These are phyloP conservation scores for Nebria salina DNA, from an alignment of 2,888 invertebrate species.

Conservation along the genomic window DNA sequence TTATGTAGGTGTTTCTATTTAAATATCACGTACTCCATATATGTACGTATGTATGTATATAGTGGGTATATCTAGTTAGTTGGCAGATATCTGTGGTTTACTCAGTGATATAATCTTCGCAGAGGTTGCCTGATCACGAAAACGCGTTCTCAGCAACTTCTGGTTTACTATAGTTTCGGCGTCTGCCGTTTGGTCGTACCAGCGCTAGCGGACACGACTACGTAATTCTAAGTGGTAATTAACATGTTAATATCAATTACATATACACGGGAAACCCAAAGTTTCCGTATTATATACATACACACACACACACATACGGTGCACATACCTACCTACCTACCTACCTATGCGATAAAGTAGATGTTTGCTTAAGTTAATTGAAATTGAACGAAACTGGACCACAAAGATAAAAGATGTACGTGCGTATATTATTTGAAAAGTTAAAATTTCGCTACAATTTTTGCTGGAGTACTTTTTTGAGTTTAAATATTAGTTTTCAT, in stretches of 20 bases:
- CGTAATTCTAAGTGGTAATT: slow-evolving; percentile 21
- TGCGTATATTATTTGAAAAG: too few species aligned
- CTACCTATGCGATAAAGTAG: background rate
- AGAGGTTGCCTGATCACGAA: slow-evolving; percentile 36
- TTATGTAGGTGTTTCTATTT: too few species aligned
- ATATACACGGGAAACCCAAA: slow-evolving; percentile 22
- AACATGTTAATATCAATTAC: slow-evolving; percentile 43
- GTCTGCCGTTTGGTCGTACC: background rate
- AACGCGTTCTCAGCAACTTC: slow-evolving; percentile 30
- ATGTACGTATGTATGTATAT: background rate
- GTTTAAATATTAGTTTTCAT: too few species aligned
- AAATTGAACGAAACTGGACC: background rate
- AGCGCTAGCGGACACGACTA: background rate
- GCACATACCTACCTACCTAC: too few species aligned
- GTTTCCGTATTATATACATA: background rate
- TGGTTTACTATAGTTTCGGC: background rate
- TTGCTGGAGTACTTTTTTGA: too few species aligned
- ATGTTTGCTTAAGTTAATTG: slow-evolving; percentile 1
- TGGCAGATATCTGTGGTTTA: slow-evolving; percentile 17
- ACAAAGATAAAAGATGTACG: background rate
- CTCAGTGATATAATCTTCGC: slow-evolving; percentile 37
- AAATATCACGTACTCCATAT: background rate
- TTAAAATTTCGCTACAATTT: too few species aligned
- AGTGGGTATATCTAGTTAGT: background rate
- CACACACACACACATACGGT: background rate